These are phyloP conservation scores for Agrilus cyanescens DNA, from an alignment of 2,888 invertebrate species.

Conservation along the genomic window DNA sequence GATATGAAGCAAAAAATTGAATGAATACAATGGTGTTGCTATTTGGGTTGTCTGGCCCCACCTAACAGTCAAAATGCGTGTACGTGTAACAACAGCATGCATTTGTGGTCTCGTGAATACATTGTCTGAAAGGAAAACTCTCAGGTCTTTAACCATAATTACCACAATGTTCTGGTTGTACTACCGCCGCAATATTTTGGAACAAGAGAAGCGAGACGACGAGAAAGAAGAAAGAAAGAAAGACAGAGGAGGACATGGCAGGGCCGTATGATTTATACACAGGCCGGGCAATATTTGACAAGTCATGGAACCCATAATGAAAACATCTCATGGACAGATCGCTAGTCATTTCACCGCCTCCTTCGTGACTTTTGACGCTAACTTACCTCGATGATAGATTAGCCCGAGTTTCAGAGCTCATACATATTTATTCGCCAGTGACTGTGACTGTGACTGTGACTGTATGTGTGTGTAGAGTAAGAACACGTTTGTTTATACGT, in stretches of 20 bases:
- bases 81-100: no score
- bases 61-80: no score
- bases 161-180: no score
- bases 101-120: no score
- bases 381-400: conserved; percentile 34
- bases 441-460: conserved; percentile 5
- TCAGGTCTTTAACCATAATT: no score
- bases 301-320: conserved; percentile 39
- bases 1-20: no score
- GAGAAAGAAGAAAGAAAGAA: neutral
- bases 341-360: conserved; percentile 39
- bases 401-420: conserved; percentile 20
- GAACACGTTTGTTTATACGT: conserved; percentile 26
- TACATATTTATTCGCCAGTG: conserved; percentile 14
- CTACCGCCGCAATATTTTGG: no score
- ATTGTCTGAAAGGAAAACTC: no score
- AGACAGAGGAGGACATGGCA: no score
- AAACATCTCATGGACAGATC: conserved; percentile 38
- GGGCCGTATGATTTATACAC: conserved; percentile 29
- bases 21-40: no score
- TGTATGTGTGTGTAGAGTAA: no score
- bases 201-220: neutral
- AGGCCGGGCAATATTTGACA: conserved; percentile 29
- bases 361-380: conserved; percentile 39
- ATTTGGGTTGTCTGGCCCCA: no score